These are phyloP conservation scores for Clarias gariepinus DNA, from an alignment of 2,113 vertebrate genomes.

Conservation along the genomic window DNA sequence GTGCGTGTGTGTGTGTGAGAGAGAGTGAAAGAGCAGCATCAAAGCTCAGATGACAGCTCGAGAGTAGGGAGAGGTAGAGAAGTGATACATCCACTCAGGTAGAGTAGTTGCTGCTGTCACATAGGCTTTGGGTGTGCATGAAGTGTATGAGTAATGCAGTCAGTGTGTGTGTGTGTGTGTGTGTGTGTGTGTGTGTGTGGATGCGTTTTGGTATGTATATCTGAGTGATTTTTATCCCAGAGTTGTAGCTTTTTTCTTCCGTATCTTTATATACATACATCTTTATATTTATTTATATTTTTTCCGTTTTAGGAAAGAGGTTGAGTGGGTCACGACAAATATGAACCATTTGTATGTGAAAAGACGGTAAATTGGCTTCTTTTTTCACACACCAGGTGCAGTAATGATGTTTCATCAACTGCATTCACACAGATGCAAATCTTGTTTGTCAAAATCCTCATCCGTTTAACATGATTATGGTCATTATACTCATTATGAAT, in stretches of 20 bases:
- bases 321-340: conserved; percentile 3
- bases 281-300: no score
- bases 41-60: conserved; percentile 30
- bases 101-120: conserved; percentile 45
- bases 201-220: background rate
- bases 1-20: conserved; percentile 4
- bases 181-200: background rate
- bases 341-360: conserved; percentile 12
- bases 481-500: conserved; percentile 23
- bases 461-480: conserved; percentile 1
- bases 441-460: background rate
- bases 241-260: conserved; percentile 21
- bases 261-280: background rate
- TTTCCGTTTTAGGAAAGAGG: background rate
- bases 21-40: conserved; percentile 44
- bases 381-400: conserved; percentile 29
- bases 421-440: conserved; percentile 27
- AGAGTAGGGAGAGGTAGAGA: conserved; percentile 30
- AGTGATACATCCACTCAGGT: conserved; percentile 48
- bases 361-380: background rate
- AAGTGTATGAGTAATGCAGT: conserved; percentile 20
- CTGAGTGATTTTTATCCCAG: conserved; percentile 1
- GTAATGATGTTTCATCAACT: background rate
- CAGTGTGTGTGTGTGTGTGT: conserved; percentile 10
- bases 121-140: conserved; percentile 30